Conservation (phyloP, 1,140 invertebrate species). For the Oedothorax gibbosus region DNA sequence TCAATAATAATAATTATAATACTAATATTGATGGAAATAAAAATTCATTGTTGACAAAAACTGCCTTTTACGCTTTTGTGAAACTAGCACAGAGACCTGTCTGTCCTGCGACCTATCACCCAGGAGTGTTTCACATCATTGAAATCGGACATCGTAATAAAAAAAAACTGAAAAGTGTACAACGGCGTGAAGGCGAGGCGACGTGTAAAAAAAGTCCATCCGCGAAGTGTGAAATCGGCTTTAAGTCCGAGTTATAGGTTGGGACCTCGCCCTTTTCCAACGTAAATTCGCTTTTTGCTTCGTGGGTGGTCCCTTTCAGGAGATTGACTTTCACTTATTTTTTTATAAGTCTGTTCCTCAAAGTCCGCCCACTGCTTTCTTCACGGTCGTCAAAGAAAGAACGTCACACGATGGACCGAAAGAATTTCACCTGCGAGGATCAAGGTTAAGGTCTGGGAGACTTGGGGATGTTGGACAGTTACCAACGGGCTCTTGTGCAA, state of each 20-base stretch:
- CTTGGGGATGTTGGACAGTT: background rate
- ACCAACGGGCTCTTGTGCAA: too few species aligned
- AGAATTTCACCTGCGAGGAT: constrained; percentile 21
- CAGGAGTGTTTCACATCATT: background rate
- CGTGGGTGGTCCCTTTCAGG: constrained; percentile 19
- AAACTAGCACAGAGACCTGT: too few species aligned
- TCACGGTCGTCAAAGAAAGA: constrained; percentile 15
- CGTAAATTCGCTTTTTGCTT: constrained; percentile 13
- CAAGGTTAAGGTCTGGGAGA: constrained; percentile 8
- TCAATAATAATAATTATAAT: too few species aligned
- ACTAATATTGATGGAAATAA: too few species aligned
- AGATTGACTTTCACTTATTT: background rate
- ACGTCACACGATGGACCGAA: background rate
- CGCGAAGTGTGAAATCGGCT: constrained; percentile 23
- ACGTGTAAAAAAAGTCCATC: constrained; percentile 28
- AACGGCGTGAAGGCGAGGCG: background rate
- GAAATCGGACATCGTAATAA: background rate
- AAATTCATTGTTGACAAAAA: too few species aligned
- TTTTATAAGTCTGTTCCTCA: background rate
- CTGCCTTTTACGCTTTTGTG: too few species aligned
- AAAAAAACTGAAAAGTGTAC: background rate
- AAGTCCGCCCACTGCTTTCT: background rate
- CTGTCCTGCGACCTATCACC: constrained; percentile 2
- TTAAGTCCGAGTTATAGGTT: constrained; percentile 24
- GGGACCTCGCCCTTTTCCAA: constrained; percentile 22